Conservation (phyloP, 2,797 vertebrate genomes). For the Numenius phaeopus region DNA sequence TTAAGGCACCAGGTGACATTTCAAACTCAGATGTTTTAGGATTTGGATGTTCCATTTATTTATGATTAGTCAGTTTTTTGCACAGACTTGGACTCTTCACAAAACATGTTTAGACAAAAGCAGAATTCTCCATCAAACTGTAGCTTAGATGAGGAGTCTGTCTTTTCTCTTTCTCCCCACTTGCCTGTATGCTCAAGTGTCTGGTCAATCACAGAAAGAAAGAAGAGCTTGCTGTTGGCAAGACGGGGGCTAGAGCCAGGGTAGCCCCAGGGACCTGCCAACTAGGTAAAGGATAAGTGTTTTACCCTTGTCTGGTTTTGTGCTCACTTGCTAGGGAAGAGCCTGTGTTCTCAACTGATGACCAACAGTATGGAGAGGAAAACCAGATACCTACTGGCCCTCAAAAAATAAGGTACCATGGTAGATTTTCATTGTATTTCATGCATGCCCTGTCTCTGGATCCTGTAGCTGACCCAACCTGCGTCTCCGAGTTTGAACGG, state of each 20-base stretch:
- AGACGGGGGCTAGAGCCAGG: not conserved
- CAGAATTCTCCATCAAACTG: not conserved
- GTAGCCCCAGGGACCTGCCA: not conserved
- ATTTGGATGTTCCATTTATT: not conserved
- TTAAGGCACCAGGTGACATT: not conserved
- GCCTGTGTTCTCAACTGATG: not conserved
- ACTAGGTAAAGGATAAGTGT: not conserved
- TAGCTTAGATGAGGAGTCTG: not conserved
- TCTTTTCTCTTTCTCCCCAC: not conserved
- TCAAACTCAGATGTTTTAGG: not conserved
- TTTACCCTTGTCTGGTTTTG: not conserved
- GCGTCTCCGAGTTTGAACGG: not conserved
- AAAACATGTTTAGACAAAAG: not conserved
- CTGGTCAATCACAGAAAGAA: not conserved
- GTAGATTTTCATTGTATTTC: not conserved
- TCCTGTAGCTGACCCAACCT: not conserved
- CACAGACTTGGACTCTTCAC: not conserved
- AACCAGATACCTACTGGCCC: not conserved
- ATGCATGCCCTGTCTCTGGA: not conserved
- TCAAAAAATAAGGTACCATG: slow-evolving; percentile 46
- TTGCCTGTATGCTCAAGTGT: not conserved
- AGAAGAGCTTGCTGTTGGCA: not conserved
- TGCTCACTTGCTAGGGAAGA: not conserved
- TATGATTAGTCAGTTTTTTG: not conserved
- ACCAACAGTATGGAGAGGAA: not conserved